Conservation (phyloP, 1,140 invertebrate genomes). For the Platyura marginata region DNA sequence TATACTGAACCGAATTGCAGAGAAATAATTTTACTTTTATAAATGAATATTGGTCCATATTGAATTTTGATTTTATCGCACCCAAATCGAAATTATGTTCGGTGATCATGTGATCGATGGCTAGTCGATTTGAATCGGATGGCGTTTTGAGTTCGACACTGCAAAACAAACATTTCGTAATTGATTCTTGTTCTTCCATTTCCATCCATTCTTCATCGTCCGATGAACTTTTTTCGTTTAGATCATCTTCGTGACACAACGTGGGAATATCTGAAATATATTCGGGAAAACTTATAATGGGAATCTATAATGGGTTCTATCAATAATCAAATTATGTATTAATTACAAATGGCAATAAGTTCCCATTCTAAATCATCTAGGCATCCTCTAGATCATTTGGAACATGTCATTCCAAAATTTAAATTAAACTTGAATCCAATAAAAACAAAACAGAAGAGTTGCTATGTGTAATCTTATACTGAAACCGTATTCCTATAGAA, state of each 20-base stretch:
- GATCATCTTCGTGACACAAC: constrained; percentile 6
- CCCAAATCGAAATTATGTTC: constrained; percentile 52
- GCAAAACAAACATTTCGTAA: constrained; percentile 37
- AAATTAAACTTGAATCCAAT: too few species aligned
- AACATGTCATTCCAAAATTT: too few species aligned
- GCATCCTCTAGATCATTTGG: too few species aligned
- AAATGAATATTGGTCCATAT: constrained; percentile 67
- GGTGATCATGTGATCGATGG: constrained; percentile 32
- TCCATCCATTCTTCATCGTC: constrained; percentile 30
- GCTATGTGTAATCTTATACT: too few species aligned
- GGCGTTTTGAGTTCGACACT: constrained; percentile 17
- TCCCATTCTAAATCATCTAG: too few species aligned
- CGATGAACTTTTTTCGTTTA: constrained; percentile 11
- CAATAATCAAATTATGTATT: too few species aligned
- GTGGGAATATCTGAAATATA: not conserved
- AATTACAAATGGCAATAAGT: too few species aligned
- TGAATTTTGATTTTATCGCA: constrained; percentile 42
- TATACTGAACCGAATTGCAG: not conserved
- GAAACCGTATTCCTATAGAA: too few species aligned
- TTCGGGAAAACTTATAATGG: too few species aligned
- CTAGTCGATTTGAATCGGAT: constrained; percentile 27
- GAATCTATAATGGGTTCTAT: too few species aligned
- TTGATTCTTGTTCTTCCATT: constrained; percentile 16
- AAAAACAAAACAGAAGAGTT: too few species aligned
- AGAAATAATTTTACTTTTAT: constrained; percentile 30